Conservation (phyloP, 2,797 vertebrate genomes). For the Syndactyla subalaris region DNA sequence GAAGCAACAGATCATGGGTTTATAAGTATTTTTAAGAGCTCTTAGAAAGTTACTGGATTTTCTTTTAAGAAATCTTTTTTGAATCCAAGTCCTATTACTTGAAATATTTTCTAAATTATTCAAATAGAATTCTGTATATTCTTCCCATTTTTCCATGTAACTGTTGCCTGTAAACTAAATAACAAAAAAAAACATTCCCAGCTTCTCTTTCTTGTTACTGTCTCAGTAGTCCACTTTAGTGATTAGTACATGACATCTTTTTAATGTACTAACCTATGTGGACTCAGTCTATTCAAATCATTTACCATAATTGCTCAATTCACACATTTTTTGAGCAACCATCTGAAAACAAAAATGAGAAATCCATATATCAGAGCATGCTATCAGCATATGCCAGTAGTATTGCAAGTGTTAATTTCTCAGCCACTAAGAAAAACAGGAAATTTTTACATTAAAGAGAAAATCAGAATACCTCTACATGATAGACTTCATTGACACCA, state of each 20-base stretch:
- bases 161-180: neutral
- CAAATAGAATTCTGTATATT: neutral
- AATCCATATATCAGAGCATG: neutral
- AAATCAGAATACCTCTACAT: neutral
- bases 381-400: neutral
- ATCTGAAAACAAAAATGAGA: neutral
- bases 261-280: neutral
- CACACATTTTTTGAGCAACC: neutral
- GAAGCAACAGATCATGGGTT: neutral
- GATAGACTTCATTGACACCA: neutral
- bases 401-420: neutral
- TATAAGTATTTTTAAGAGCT: neutral
- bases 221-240: neutral
- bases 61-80: neutral
- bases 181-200: neutral
- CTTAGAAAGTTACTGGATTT: neutral
- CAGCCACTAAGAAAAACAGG: neutral
- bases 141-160: neutral
- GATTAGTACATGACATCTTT: neutral
- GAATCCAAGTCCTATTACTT: neutral
- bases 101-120: neutral
- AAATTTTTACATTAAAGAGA: neutral
- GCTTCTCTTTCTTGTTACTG: neutral
- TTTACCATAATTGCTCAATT: slow-evolving; percentile 3
- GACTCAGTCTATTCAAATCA: neutral